phyloP scores from a whole-genome alignment of 2,888 invertebrate genomes.

The Ophion ellenae region DNA sequence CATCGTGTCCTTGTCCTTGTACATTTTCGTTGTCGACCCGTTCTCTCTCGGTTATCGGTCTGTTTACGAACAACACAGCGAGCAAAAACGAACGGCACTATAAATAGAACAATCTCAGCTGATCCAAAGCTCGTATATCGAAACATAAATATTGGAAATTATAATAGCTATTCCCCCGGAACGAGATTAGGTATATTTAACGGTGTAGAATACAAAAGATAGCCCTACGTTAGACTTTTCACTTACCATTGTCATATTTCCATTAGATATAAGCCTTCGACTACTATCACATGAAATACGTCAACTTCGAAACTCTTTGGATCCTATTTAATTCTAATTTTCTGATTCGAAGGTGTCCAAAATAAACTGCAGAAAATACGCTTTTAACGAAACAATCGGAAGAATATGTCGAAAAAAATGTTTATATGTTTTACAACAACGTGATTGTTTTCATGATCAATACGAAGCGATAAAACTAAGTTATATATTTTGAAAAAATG shows the following conservation, averaged over 20 bases:
- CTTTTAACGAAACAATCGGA: no score
- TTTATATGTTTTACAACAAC: no score
- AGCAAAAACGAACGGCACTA: slow-evolving; percentile 13
- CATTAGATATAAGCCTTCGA: no score
- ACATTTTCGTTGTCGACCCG: slow-evolving; percentile 33
- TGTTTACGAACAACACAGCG: slow-evolving; percentile 21
- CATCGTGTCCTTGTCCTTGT: slow-evolving; percentile 46
- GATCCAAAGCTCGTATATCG: slow-evolving; percentile 5
- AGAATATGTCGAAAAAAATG: no score
- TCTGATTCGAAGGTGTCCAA: no score
- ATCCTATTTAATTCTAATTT: no score
- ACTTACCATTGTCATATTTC: not conserved
- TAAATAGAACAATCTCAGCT: slow-evolving; percentile 13
- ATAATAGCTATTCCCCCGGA: not conserved
- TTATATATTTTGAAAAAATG: no score
- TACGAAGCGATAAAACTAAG: no score
- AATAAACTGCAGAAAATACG: no score
- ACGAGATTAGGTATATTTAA: not conserved
- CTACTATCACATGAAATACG: no score
- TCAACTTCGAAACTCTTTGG: no score
- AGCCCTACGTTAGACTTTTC: not conserved
- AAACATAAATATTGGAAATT: slow-evolving; percentile 1
- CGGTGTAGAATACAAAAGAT: not conserved
- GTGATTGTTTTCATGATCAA: no score
- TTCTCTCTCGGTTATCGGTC: slow-evolving; percentile 5